phyloP scores from a whole-genome alignment of 1,140 invertebrate genomes.

The Cydia amplana region DNA sequence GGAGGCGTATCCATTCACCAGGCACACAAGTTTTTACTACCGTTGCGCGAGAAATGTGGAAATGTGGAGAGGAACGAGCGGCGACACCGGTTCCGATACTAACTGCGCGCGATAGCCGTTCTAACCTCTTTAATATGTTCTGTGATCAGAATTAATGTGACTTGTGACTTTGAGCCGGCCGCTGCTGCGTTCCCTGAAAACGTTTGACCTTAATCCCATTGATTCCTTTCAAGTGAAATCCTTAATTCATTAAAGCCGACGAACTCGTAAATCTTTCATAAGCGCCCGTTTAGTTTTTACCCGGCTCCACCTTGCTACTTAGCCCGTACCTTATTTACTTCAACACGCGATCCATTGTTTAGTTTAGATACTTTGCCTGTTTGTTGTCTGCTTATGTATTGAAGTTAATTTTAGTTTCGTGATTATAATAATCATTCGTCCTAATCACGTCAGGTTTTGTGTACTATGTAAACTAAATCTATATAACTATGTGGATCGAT shows the following conservation, averaged over 20 bases:
- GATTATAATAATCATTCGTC: not conserved
- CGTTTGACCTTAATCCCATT: slow-evolving; percentile 4
- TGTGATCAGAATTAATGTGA: not conserved
- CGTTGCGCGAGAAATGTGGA: too few relatives aligned
- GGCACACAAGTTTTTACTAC: too few relatives aligned
- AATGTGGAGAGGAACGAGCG: too few relatives aligned
- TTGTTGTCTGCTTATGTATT: not conserved
- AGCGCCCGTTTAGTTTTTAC: slow-evolving; percentile 22
- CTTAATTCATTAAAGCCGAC: slow-evolving; percentile 10
- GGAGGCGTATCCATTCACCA: too few relatives aligned
- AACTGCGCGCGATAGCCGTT: too few relatives aligned
- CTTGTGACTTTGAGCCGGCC: not conserved
- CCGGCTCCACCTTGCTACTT: slow-evolving; percentile 5
- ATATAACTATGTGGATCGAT: too few relatives aligned
- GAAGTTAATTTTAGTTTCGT: not conserved
- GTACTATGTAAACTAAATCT: not conserved
- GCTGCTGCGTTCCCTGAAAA: not conserved
- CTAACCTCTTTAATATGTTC: too few relatives aligned
- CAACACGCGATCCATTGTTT: slow-evolving; percentile 23
- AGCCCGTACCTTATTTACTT: slow-evolving; percentile 17
- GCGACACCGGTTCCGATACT: too few relatives aligned
- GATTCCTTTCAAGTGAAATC: slow-evolving; percentile 8
- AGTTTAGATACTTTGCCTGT: not conserved
- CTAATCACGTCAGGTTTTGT: not conserved
- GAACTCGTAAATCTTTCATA: slow-evolving; percentile 26